Evolutionary conservation across 2,888 invertebrate species (phyloP).

Genomic region (Darwinula stevensoni): DNA sequence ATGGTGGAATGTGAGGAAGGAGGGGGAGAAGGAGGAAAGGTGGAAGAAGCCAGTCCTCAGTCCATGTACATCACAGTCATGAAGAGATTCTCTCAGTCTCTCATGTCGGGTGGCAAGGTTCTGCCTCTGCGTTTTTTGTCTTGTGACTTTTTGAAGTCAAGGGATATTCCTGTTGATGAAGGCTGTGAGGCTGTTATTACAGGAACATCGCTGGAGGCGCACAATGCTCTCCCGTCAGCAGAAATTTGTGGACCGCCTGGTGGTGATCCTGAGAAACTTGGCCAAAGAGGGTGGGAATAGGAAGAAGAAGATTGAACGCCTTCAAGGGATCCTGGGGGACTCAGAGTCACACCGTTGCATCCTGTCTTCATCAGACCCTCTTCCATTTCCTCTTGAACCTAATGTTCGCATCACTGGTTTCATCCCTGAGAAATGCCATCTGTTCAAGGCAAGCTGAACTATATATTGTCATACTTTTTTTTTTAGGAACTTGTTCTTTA

Average conservation of each 20-base stretch:
- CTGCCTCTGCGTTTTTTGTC: too few relatives aligned
- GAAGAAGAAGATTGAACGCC: slow-evolving; percentile 45
- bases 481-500: too few relatives aligned
- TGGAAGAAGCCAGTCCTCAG: neutral
- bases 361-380: slow-evolving; percentile 21
- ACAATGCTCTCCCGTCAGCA: slow-evolving; percentile 54
- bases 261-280: slow-evolving; percentile 56
- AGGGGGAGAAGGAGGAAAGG: neutral
- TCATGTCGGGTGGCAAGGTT: slow-evolving; percentile 15
- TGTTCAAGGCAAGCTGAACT: too few relatives aligned
- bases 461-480: too few relatives aligned
- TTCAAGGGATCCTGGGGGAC: slow-evolving; percentile 53
- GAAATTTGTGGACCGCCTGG: slow-evolving; percentile 65
- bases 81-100: slow-evolving; percentile 46
- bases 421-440: slow-evolving; percentile 48
- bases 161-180: too few relatives aligned
- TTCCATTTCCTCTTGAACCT: slow-evolving; percentile 84
- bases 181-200: too few relatives aligned
- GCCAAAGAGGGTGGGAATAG: slow-evolving; percentile 69
- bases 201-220: slow-evolving; percentile 21
- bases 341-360: slow-evolving; percentile 45
- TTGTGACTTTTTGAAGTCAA: too few relatives aligned
- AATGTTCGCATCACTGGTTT: slow-evolving; percentile 62
- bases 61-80: slow-evolving; percentile 69
- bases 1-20: slow-evolving; percentile 69